Evolutionary conservation across 2,113 vertebrate species (phyloP).

Genomic region (Mus spicilegus): DNA sequence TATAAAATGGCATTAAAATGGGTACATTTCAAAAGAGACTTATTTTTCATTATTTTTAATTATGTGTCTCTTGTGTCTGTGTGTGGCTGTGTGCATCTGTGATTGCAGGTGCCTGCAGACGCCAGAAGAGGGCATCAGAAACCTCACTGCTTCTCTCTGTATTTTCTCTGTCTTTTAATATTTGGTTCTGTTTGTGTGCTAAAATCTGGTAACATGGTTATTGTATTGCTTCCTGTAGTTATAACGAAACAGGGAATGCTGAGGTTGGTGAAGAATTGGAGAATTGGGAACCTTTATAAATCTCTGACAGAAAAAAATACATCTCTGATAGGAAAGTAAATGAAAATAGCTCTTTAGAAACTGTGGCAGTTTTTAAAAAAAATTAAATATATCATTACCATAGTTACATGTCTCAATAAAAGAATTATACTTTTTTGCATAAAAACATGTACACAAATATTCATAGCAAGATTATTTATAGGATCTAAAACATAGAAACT

Average conservation of each 20-base stretch:
- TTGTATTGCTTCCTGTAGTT: not conserved
- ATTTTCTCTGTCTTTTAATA: not conserved
- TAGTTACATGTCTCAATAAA: not conserved
- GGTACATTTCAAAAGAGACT: not conserved
- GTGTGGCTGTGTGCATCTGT: not conserved
- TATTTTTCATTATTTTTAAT: not conserved
- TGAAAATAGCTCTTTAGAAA: not conserved
- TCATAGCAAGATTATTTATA: not conserved
- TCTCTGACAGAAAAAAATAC: not conserved
- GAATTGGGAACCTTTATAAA: not conserved
- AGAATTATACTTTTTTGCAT: not conserved
- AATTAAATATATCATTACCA: not conserved
- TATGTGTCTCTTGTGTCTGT: fast-evolving
- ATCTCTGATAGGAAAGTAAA: not conserved
- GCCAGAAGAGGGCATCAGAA: not conserved
- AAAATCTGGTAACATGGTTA: not conserved
- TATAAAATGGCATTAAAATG: not conserved
- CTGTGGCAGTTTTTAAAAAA: not conserved
- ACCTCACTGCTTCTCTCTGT: not conserved
- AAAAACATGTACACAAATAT: not conserved
- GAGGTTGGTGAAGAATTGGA: not conserved
- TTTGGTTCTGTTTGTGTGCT: not conserved
- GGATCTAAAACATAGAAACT: not conserved
- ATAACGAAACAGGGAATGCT: not conserved
- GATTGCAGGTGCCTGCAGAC: not conserved